Percentiles rank a stretch among this genome's conserved stretches.
These are phyloP conservation scores for Myrmophylax atrothorax DNA, from an alignment of 2,113 vertebrate genomes.

Conservation along the genomic window DNA sequence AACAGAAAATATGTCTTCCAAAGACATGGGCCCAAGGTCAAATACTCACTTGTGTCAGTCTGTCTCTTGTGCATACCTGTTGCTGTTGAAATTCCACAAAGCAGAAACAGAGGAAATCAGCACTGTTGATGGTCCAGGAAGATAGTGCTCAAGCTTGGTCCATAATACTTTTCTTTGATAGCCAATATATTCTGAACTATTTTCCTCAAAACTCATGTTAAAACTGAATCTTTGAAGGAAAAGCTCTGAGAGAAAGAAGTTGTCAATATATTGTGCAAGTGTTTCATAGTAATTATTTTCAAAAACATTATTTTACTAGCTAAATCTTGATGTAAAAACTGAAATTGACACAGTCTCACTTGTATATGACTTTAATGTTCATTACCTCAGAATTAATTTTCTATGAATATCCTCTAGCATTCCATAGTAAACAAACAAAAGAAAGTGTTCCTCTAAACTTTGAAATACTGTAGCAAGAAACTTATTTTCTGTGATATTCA, in stretches of 20 bases:
- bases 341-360: background rate
- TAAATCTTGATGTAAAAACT: background rate
- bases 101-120: background rate
- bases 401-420: background rate
- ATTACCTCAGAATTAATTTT: background rate
- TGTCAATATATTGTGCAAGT: background rate
- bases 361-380: background rate
- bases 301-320: background rate
- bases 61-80: rapidly evolving
- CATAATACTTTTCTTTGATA: background rate
- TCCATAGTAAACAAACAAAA: background rate
- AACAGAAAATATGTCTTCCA: background rate
- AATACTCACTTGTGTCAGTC: background rate
- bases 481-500: background rate
- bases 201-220: background rate
- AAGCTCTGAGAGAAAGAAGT: background rate
- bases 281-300: background rate
- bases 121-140: background rate
- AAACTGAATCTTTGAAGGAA: background rate
- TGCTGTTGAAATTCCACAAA: background rate
- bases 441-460: background rate
- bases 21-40: background rate
- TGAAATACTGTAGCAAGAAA: background rate
- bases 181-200: background rate
- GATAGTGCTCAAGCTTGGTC: background rate